Evolutionary conservation across 35 echinoderm and acorn worm species (phyloP).

Genomic region (Stichopus chloronotus): DNA sequence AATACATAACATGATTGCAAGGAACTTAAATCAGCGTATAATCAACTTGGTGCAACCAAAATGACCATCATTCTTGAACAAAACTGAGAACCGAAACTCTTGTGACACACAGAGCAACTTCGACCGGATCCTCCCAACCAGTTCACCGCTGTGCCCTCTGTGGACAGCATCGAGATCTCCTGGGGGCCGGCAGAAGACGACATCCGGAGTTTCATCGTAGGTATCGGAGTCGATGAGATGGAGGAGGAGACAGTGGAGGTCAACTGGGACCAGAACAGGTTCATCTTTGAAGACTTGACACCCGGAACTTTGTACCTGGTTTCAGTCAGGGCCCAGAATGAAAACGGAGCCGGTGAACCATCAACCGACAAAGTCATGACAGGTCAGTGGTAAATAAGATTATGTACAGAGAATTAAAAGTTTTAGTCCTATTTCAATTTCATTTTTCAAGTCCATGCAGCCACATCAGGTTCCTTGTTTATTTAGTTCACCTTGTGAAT

Average conservation of each 20-base stretch:
- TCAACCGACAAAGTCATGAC: slow-evolving; percentile 45
- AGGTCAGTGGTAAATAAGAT: background rate
- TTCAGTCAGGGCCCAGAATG: slow-evolving; percentile 38
- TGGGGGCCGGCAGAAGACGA: slow-evolving; percentile 36
- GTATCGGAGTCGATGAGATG: slow-evolving; percentile 35
- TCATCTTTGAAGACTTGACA: slow-evolving; percentile 21
- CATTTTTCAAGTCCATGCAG: too few species aligned
- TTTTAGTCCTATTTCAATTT: too few species aligned
- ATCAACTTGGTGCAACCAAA: too few species aligned
- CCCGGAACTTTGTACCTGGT: slow-evolving; percentile 45
- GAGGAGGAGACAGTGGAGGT: slow-evolving; percentile 22
- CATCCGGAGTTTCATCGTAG: slow-evolving; percentile 18
- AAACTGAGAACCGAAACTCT: too few species aligned
- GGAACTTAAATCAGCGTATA: too few species aligned
- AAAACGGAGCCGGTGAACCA: slow-evolving; percentile 43
- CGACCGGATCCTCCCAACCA: background rate
- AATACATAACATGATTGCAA: too few species aligned
- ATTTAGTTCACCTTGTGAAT: too few species aligned
- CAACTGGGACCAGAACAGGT: slow-evolving; percentile 47
- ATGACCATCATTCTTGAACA: too few species aligned
- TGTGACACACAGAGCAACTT: slow-evolving; percentile 18
- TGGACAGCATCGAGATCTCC: slow-evolving; percentile 27
- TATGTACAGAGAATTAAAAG: too few species aligned
- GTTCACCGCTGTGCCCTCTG: background rate
- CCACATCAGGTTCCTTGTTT: too few species aligned